Percentiles rank a stretch among this genome's conserved stretches.
phyloP scores from a whole-genome alignment of 2,797 vertebrate species.

The Poecilia picta region DNA sequence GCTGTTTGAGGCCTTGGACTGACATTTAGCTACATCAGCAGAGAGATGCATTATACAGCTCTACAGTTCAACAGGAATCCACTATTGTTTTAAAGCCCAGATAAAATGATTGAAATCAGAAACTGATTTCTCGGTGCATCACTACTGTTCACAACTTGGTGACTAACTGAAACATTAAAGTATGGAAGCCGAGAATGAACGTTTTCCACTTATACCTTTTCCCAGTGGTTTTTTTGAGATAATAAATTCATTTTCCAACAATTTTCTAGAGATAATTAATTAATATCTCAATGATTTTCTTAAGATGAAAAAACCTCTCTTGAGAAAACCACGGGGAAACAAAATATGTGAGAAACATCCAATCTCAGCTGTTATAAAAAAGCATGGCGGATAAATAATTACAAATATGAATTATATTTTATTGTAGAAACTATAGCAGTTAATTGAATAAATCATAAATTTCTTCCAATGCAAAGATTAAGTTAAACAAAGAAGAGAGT shows the following conservation, averaged over 20 bases:
- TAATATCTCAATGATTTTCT: too few relatives aligned
- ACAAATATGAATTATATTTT: slow-evolving; percentile 15
- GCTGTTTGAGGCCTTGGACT: not conserved
- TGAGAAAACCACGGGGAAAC: too few relatives aligned
- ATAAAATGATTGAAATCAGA: not conserved
- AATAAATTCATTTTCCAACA: too few relatives aligned
- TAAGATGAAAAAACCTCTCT: too few relatives aligned
- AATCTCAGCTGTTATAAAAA: too few relatives aligned
- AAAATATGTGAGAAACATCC: too few relatives aligned
- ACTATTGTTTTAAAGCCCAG: not conserved
- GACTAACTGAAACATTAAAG: slow-evolving; percentile 40
- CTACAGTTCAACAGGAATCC: not conserved
- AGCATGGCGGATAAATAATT: slow-evolving; percentile 3
- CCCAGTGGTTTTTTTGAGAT: too few relatives aligned
- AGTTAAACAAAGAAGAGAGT: slow-evolving; percentile 24
- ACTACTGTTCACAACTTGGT: slow-evolving; percentile 26
- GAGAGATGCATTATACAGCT: not conserved
- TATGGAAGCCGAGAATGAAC: slow-evolving; percentile 24
- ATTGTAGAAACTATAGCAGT: not conserved
- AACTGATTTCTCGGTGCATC: not conserved
- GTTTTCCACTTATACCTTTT: too few relatives aligned
- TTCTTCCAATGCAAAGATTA: slow-evolving; percentile 19
- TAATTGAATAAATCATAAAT: slow-evolving; percentile 23
- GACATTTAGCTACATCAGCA: not conserved
- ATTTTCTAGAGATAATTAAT: too few relatives aligned